Evolutionary conservation across 2,888 invertebrate species (phyloP), one percentile per base, ranked within the genome.

Genomic region (Leucania comma): DNA sequence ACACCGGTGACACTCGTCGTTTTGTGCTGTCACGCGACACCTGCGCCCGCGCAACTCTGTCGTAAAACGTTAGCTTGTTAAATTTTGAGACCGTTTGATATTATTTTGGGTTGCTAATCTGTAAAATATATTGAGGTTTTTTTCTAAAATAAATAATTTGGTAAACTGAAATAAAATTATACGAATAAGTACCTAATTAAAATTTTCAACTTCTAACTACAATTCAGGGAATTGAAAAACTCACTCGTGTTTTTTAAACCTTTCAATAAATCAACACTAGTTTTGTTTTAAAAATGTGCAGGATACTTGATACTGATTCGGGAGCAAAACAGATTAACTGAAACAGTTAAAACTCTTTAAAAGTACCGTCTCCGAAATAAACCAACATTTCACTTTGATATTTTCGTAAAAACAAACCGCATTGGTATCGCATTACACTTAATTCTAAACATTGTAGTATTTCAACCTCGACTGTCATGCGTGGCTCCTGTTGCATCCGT

Each of bases 61-160:
- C 88, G 86, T 91, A 87, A 90, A 90, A 82, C 80, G 75, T 71
- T 76, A 75, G 82, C 89, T 89, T 88, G 89, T 89, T 90, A 88
- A 86, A 20, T 73, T 80, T 65, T 59, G 46, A 86, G 80, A 42
- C 24, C 70, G 80, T 84, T 84, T 72, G 54, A 62, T 65, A 61
- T 80, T 66, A 71, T 61, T 69, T 54, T 58, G 42, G 54, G 46
- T 59, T 6, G 32, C 53, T 75, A 75, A 76, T 63, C 32, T 75
- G 42, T 70, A 46, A 42, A 48, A 42, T 42, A 46, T 64, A 2
- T 9, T 22, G n/a, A 42, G 3, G 5, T 5, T 17, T 42, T 17
- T 42, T 42, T 42, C 42, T 20, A 4, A 38, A 14, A 14, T 38
- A 38, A 38, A 38, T 14, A 38, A 38, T 38, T 38, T 14, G 38